Conservation (phyloP, 2,797 vertebrate species). For the Catamblyrhynchus diadema region DNA sequence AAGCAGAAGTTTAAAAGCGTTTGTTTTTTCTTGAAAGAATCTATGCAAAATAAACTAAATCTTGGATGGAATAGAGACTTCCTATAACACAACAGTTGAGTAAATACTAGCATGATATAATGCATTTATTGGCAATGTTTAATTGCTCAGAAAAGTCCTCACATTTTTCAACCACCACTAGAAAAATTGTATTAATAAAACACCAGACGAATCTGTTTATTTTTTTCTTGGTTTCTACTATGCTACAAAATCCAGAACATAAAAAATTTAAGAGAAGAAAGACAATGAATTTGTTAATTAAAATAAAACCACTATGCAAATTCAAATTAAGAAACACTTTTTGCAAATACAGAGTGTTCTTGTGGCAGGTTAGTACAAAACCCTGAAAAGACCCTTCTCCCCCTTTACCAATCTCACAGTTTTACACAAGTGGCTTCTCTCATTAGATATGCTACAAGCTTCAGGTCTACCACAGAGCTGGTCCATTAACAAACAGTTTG, state of each 20-base stretch:
- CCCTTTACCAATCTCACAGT: background rate
- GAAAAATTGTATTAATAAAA: background rate
- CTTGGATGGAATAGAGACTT: background rate
- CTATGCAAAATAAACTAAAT: background rate
- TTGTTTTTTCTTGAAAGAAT: background rate
- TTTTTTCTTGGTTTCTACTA: background rate
- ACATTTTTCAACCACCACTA: background rate
- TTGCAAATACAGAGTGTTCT: background rate
- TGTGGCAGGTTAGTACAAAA: background rate
- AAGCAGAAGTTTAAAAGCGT: background rate
- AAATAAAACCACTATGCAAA: background rate
- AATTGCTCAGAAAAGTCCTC: background rate
- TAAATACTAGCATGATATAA: background rate
- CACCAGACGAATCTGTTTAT: background rate
- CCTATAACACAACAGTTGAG: background rate
- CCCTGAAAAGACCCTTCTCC: background rate
- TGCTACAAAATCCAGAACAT: background rate
- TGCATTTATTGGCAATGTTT: background rate
- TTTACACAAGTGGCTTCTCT: background rate
- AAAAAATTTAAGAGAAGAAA: background rate
- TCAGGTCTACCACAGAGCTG: constrained; percentile 10
- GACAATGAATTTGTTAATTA: background rate
- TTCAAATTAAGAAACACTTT: background rate
- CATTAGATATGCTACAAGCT: constrained; percentile 28
- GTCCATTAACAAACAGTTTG: constrained; percentile 62